phyloP scores from a whole-genome alignment of 2,113 vertebrate genomes.

The Alexandromys fortis region DNA sequence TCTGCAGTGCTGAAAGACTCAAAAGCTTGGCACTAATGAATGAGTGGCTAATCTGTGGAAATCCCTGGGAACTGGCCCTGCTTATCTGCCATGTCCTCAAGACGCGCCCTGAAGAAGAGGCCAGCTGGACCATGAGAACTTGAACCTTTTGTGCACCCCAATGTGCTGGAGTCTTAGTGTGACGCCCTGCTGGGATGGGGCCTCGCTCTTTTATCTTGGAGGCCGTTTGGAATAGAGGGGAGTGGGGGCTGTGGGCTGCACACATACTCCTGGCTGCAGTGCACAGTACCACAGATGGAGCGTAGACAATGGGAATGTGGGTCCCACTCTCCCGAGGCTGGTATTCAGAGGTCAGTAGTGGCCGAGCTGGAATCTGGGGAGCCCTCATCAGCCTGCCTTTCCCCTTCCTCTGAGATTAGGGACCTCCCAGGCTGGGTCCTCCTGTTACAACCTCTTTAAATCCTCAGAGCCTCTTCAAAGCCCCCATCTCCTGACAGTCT shows the following conservation, averaged over 20 bases:
- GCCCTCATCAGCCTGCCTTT: not conserved
- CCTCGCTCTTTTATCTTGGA: not conserved
- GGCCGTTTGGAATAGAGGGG: not conserved
- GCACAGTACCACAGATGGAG: fast-evolving
- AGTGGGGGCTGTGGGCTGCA: not conserved
- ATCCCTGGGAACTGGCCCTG: not conserved
- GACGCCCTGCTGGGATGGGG: not conserved
- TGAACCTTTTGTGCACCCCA: fast-evolving
- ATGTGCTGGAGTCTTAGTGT: not conserved
- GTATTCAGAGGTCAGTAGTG: not conserved
- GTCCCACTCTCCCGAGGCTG: not conserved
- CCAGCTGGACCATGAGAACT: not conserved
- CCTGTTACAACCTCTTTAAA: fast-evolving
- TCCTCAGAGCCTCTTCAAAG: not conserved
- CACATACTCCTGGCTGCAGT: fast-evolving
- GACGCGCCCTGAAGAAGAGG: not conserved
- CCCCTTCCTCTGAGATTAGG: not conserved
- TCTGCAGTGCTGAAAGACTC: not conserved
- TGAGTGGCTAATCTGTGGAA: not conserved
- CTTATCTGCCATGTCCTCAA: fast-evolving
- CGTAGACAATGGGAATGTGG: fast-evolving
- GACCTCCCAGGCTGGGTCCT: fast-evolving
- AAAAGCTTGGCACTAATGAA: not conserved
- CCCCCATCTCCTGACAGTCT: not conserved
- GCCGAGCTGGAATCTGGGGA: fast-evolving